Evolutionary conservation across 2,888 invertebrate genomes (phyloP), one percentile per base, ranked within the genome.

Genomic region (Idaea dimidiata): DNA sequence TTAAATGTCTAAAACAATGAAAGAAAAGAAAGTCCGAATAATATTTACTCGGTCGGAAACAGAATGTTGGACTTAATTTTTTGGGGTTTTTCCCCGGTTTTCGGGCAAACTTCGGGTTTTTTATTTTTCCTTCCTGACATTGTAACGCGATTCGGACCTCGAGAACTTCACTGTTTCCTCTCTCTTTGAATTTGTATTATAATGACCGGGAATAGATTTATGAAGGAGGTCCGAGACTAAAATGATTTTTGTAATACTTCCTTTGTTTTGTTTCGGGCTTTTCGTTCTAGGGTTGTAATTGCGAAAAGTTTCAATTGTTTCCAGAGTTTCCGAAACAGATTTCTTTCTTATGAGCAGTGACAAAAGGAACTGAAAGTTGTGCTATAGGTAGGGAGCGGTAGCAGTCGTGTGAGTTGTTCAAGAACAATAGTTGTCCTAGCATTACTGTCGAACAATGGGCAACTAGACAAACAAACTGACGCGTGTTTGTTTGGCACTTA

Each of bases 41-140:
- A 89, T 89, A 87, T 91, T 89, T 86, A 86, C 72, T 74, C 82
- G 78, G 74, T 80, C 80, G 89, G 90, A 89, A 87, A 80, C 83
- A 81, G 82, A 83, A 83, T 82, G 85, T 82, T 81, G 78, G 81
- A 79, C 81, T 86, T 82, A 81, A 84, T 87, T 87, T 90, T 87
- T 82, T 75, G 84, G 83, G 82, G 74, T 85, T 86, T 24, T 87
- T 84, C 78, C 82, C 83, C 78, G 81, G 79, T 86, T 88, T 87
- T 85, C 75, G 79, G 82, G 77, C 77, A 75, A 84, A 85, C 81
- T 85, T 88, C 81, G 73, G 80, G 81, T 84, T 78, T 79, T 81
- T 82, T 87, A 78, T 79, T 81, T 82, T 87, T 84, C 87, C 88
- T 89, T 89, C 88, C 89, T 86, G 89, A 85, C 87, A 88, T 84